Evolutionary conservation across 2,888 invertebrate genomes (phyloP).

Genomic region (Girardia tigrina): DNA sequence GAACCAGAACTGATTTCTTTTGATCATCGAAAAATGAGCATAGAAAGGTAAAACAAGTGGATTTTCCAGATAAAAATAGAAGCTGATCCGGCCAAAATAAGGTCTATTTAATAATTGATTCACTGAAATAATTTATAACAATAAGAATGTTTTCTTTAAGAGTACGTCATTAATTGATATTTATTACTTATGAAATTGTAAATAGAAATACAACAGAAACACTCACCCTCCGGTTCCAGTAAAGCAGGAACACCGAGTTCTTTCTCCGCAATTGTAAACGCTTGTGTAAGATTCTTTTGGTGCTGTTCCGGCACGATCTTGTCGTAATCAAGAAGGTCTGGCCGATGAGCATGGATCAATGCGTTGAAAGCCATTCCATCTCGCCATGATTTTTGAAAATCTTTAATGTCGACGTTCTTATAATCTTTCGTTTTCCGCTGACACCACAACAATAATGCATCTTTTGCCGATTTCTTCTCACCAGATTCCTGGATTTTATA

Average conservation of each 20-base stretch:
- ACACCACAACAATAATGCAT: slow-evolving; percentile 91
- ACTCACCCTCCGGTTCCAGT: slow-evolving; percentile 72
- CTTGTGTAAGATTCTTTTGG: slow-evolving; percentile 88
- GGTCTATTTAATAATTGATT: too few relatives aligned
- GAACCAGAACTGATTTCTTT: too few relatives aligned
- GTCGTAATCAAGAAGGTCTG: slow-evolving; percentile 79
- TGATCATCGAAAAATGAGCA: too few relatives aligned
- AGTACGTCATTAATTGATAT: not conserved
- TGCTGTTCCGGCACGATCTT: slow-evolving; percentile 66
- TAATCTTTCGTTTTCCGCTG: slow-evolving; percentile 93
- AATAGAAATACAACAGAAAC: too few relatives aligned
- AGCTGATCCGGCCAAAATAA: too few relatives aligned
- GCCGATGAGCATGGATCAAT: slow-evolving; percentile 86
- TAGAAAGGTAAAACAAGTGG: too few relatives aligned
- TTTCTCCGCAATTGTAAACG: slow-evolving; percentile 81
- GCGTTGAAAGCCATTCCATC: slow-evolving; percentile 94
- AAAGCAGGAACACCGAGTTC: slow-evolving; percentile 81
- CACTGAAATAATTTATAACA: too few relatives aligned
- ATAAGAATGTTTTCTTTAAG: too few relatives aligned
- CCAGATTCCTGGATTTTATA: slow-evolving; percentile 60
- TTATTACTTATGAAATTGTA: too few relatives aligned
- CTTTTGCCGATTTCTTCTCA: slow-evolving; percentile 95
- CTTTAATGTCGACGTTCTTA: slow-evolving; percentile 41
- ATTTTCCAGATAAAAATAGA: too few relatives aligned
- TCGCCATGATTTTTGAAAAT: slow-evolving; percentile 69